phyloP scores from a whole-genome alignment of 2,888 invertebrate genomes.

The Quadriops clusia region DNA sequence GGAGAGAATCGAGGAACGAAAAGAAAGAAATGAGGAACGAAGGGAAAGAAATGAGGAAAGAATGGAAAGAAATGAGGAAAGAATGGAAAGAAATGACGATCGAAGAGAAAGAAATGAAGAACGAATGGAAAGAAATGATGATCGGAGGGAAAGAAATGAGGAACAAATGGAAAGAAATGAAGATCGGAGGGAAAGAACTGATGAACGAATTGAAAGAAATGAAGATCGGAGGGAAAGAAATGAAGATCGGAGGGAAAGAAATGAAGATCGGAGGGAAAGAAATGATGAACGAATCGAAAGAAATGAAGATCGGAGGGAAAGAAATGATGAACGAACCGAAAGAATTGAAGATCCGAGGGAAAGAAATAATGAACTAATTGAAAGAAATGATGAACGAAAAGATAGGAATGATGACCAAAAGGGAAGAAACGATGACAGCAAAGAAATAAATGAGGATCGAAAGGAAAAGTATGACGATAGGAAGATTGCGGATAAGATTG shows the following conservation, averaged over 20 bases:
- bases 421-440: slow-evolving; percentile 16
- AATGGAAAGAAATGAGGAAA: slow-evolving; percentile 41
- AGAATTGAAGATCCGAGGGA: slow-evolving; percentile 33
- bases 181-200: slow-evolving; percentile 39
- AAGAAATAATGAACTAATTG: slow-evolving; percentile 38
- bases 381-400: no score
- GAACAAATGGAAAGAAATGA: slow-evolving; percentile 26
- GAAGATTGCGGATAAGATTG: slow-evolving; percentile 15
- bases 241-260: slow-evolving; percentile 20
- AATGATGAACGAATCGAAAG: slow-evolving; percentile 15
- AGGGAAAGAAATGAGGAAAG: slow-evolving; percentile 43
- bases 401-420: no score
- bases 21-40: slow-evolving; percentile 27
- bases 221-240: slow-evolving; percentile 37
- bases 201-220: slow-evolving; percentile 38
- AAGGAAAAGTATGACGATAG: slow-evolving; percentile 14
- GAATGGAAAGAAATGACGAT: slow-evolving; percentile 32
- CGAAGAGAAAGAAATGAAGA: slow-evolving; percentile 33
- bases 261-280: slow-evolving; percentile 3
- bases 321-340: slow-evolving; percentile 15
- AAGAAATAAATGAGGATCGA: slow-evolving; percentile 14
- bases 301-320: slow-evolving; percentile 18
- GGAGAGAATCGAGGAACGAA: slow-evolving; percentile 29
- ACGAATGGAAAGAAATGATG: slow-evolving; percentile 33
- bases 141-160: slow-evolving; percentile 28